Evolutionary conservation across 1,140 invertebrate genomes (phyloP).

Genomic region (Lepidurus packardi): DNA sequence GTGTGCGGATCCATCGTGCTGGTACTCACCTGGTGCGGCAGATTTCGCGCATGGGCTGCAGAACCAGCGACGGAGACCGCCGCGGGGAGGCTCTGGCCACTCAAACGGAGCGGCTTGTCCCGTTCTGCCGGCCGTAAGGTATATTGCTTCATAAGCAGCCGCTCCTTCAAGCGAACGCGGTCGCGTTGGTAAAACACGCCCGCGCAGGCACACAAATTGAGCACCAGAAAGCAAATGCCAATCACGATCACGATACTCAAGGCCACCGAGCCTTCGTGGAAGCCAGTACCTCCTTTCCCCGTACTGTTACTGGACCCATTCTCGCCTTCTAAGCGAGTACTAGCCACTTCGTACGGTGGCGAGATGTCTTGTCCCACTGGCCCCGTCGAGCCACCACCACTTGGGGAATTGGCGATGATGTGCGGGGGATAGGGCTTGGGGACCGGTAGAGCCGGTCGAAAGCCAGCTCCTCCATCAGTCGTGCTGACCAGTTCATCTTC

Average conservation of each 20-base stretch:
- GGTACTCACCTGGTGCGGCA: slow-evolving; percentile 62
- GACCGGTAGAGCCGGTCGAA: background rate
- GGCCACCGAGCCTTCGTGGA: slow-evolving; percentile 46
- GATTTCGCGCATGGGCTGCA: slow-evolving; percentile 48
- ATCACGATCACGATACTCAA: slow-evolving; percentile 68
- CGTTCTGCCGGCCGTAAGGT: slow-evolving; percentile 33
- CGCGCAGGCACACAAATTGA: slow-evolving; percentile 70
- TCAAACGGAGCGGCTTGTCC: background rate
- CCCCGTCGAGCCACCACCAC: background rate
- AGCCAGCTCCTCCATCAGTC: slow-evolving; percentile 6
- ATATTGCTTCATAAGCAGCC: slow-evolving; percentile 47
- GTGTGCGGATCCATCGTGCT: slow-evolving; percentile 76
- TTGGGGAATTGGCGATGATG: background rate
- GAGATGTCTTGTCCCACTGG: background rate
- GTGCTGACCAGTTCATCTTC: slow-evolving; percentile 16
- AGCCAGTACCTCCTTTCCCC: background rate
- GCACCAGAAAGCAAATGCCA: slow-evolving; percentile 68
- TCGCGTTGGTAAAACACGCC: slow-evolving; percentile 70
- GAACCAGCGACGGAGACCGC: slow-evolving; percentile 5
- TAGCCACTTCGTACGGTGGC: background rate
- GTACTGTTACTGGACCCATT: background rate
- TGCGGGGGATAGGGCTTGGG: background rate
- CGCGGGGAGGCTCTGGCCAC: background rate
- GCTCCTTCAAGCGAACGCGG: slow-evolving; percentile 51
- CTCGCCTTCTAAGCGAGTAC: slow-evolving; percentile 7